Percentiles rank a stretch among this genome's conserved stretches.
Conservation (phyloP, 2,113 vertebrate species). For the Arothron firmamentum region DNA sequence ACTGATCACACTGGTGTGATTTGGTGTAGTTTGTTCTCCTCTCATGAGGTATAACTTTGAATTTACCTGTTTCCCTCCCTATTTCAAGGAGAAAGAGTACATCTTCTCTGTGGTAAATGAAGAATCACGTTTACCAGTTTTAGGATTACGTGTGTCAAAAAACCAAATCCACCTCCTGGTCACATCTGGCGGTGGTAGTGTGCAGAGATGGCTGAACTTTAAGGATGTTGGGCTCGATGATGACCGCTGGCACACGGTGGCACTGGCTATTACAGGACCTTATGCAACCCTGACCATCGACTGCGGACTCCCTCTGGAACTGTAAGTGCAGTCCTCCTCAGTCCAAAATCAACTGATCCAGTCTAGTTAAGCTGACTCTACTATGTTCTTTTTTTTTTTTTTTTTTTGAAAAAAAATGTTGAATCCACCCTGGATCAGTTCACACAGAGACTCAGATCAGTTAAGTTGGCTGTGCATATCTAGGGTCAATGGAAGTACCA, state of each 20-base stretch:
- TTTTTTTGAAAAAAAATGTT: too few species aligned
- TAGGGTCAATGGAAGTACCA: too few species aligned
- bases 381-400: neutral
- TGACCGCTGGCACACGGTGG: conserved; percentile 85
- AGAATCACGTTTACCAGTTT: conserved; percentile 70
- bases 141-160: conserved; percentile 80
- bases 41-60: neutral
- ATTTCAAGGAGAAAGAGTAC: conserved; percentile 83
- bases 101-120: conserved; percentile 81
- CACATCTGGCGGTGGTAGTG: conserved; percentile 40
- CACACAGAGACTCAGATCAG: too few species aligned
- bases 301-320: conserved; percentile 81
- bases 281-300: conserved; percentile 82
- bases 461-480: too few species aligned
- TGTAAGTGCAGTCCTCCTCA: conserved; percentile 73
- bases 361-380: too few species aligned
- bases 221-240: conserved; percentile 73
- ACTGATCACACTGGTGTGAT: too few species aligned
- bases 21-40: neutral
- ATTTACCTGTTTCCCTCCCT: conserved; percentile 1
- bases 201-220: conserved; percentile 77
- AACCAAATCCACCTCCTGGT: conserved; percentile 80
- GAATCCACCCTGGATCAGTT: too few species aligned
- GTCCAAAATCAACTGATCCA: neutral
- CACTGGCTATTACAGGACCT: conserved; percentile 80